Base-by-base conservation (phyloP, 2,888 invertebrate species). In the Melipona bicolor region DNA sequence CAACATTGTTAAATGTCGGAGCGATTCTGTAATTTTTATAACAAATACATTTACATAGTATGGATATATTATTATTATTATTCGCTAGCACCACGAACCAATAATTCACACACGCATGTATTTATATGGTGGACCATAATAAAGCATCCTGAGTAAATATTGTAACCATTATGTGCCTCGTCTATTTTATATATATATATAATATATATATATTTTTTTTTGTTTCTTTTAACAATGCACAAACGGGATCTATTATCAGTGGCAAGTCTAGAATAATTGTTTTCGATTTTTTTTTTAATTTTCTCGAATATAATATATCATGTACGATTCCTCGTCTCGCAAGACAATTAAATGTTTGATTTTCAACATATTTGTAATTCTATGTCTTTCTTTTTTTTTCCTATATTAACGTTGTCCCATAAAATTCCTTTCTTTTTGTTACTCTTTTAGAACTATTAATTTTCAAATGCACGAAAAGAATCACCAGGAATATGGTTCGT, bases 81-180 rank as follows among this genome's bases (percentile, higher is more conserved):
- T 87, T 91, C 89, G 86, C 92, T 94, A 94, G 93, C 93, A 93
- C 93, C 94, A 92, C 93, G 90, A 93, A 93, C 91, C 91, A 91
- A 91, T 91, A 91, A 93, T 92, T 93, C 92, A 92, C 91, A 92
- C 90, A 91, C 91, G 88, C 90, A 90, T 88, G 89, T 87, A 87
- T 88, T 91, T 87, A 87, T 90, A 88, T 89, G 91, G 89, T 89
- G 91, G 91, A 89, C 89, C 87, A 92, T 94, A 94, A 94, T 92
- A 92, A 94, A 94, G 93, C 93, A 94, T 94, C 94, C 94, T 94
- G 94, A 95, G 94, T 94, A 94, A 94, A 94, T 95, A 95, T 95
- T 94, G 94, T 94, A 93, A 94, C 91, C 91, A 94, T 94, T 93
- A 92, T 90, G 91, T 93, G 91, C 93, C 90, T 93, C 88, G 91